Evolutionary conservation across 2,113 vertebrate species (phyloP).

Genomic region (Nibea albiflora): DNA sequence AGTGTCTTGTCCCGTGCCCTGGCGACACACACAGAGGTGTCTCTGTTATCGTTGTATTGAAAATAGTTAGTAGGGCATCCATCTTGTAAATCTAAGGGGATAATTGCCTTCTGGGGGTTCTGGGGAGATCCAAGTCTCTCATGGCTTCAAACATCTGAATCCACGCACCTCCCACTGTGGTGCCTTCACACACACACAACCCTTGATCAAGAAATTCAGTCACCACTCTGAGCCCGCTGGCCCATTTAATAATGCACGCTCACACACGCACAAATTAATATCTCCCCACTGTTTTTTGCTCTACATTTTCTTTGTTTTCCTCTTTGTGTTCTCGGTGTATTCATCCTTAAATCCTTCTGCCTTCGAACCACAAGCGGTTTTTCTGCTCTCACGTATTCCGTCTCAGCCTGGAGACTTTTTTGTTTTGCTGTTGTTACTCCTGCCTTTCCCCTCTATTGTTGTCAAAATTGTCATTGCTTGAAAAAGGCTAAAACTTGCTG

Average conservation of each 20-base stretch:
- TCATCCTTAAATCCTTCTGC: conserved; percentile 42
- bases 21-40: not conserved
- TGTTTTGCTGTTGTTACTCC: conserved; percentile 28
- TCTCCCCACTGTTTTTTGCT: conserved; percentile 55
- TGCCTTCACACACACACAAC: conserved; percentile 39
- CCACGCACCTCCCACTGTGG: conserved; percentile 53
- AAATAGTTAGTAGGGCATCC: conserved; percentile 22
- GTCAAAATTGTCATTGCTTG: conserved; percentile 39
- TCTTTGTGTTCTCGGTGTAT: conserved; percentile 43
- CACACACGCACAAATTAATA: conserved; percentile 50
- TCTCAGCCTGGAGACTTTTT: conserved; percentile 26
- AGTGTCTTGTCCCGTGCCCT: conserved; percentile 4
- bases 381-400: conserved; percentile 16
- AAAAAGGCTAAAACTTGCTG: conserved; percentile 22
- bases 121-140: conserved; percentile 53
- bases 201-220: conserved; percentile 72
- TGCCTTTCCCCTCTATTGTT: conserved; percentile 21
- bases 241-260: conserved; percentile 53
- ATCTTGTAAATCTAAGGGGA: conserved; percentile 49
- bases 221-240: conserved; percentile 36
- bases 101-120: conserved; percentile 59
- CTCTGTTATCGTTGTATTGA: conserved; percentile 40
- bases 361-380: conserved; percentile 29
- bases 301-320: conserved; percentile 57
- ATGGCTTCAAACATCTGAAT: conserved; percentile 70